A percentile compares a stretch with the other conserved stretches of the same genome.
These are phyloP conservation scores for Aspiorhynchus laticeps DNA, from an alignment of 2,113 vertebrate species.

Conservation along the genomic window DNA sequence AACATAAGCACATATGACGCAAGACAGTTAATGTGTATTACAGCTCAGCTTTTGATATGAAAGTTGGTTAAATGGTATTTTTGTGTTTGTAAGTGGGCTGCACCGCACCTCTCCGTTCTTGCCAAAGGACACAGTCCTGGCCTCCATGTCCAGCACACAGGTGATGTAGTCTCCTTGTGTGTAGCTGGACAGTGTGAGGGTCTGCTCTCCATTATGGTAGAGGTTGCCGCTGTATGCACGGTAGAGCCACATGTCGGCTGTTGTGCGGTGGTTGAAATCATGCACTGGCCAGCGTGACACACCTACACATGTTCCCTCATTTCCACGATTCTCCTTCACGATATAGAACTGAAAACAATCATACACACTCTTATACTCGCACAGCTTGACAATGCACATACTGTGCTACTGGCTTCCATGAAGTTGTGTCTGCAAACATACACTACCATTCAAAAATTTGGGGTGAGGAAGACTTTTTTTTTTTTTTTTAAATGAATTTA, in stretches of 20 bases:
- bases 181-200: constrained; percentile 76
- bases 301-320: constrained; percentile 80
- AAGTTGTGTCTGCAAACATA: too few species aligned
- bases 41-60: background rate
- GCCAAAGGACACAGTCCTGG: constrained; percentile 80
- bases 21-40: background rate
- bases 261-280: constrained; percentile 83
- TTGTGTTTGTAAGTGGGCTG: background rate
- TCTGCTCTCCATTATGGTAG: constrained; percentile 80
- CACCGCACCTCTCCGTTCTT: constrained; percentile 71
- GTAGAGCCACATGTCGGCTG: constrained; percentile 84
- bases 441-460: background rate
- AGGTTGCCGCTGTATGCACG: constrained; percentile 82
- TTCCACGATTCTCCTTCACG: constrained; percentile 81
- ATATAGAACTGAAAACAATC: constrained; percentile 73
- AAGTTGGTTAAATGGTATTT: background rate
- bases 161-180: constrained; percentile 82
- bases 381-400: background rate
- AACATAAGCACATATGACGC: background rate
- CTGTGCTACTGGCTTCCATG: background rate
- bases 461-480: background rate
- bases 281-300: constrained; percentile 81
- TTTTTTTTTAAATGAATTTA: background rate
- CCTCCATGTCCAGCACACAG: constrained; percentile 83
- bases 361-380: background rate